phyloP scores from a whole-genome alignment of 2,113 vertebrate genomes.

The Tyto alba region DNA sequence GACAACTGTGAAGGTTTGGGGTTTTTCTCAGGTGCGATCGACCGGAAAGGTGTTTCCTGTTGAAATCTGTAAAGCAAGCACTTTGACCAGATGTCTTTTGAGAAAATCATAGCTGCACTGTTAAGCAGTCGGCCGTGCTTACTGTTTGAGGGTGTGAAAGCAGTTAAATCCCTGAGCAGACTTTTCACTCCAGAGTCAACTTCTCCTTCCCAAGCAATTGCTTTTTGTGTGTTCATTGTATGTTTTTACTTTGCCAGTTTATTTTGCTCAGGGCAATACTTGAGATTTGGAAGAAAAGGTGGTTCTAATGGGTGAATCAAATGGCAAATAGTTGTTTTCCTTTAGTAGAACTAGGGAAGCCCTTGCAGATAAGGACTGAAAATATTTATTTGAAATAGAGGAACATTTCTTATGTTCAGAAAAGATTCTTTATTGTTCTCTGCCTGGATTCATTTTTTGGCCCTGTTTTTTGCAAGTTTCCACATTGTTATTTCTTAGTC shows the following conservation, averaged over 20 bases:
- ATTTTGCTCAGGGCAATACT: slow-evolving; percentile 24
- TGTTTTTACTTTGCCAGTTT: not conserved
- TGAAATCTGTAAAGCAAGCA: not conserved
- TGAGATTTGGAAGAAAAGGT: not conserved
- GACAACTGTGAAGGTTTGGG: not conserved
- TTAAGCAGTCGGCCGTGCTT: not conserved
- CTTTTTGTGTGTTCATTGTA: not conserved
- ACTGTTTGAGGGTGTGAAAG: not conserved
- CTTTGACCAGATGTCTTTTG: rapidly evolving
- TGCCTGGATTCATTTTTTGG: slow-evolving; percentile 50
- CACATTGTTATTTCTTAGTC: slow-evolving; percentile 19
- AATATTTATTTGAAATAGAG: slow-evolving; percentile 62
- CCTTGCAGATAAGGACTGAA: slow-evolving; percentile 38
- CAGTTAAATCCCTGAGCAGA: not conserved
- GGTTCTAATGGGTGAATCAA: not conserved
- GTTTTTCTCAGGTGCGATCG: not conserved
- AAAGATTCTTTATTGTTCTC: slow-evolving; percentile 32
- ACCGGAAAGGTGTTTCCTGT: not conserved
- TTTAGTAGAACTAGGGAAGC: not conserved
- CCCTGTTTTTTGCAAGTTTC: slow-evolving; percentile 50
- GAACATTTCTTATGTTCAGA: slow-evolving; percentile 42
- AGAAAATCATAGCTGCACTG: rapidly evolving
- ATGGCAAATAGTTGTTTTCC: not conserved
- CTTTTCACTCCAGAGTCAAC: not conserved
- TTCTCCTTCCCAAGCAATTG: not conserved